Base-by-base conservation (phyloP, 2,888 invertebrate species). In the Scaptomyza tumidula region DNA sequence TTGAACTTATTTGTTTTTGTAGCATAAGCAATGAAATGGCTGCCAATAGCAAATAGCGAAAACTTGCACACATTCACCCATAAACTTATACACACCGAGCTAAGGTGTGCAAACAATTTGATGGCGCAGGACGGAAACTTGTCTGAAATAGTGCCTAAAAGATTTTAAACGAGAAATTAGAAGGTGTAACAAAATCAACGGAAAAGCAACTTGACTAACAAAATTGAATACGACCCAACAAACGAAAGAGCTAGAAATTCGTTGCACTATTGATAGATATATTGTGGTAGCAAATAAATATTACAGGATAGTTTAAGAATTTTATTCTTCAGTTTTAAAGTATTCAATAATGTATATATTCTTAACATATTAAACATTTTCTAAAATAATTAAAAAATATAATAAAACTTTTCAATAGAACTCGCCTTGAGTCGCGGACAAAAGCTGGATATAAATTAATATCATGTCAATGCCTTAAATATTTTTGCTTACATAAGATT, bases 81-180 rank as follows among this genome's bases (percentile, higher is more conserved):
- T 6, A n/a, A 9, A 49, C 5, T 49, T 48, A 41, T 48, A 49
- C 29, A 35, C 50, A 55, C 52, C 37, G 56, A 37, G 58, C 55
- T 74, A 71, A 82, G 71, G 75, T 78, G 73, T 73, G 81, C 78
- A 86, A 82, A 87, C 79, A 72, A 66, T 84, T 80, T 75, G 57
- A 66, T 75, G 54, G 63, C 46, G 60, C 66, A 64, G 56, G 33
- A 66, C 45, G 61, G 65, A 59, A 79, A 59, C 54, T 66, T 55
- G 71, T 48, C 46, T 16, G 27, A 55, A 55, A 60, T 67, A 60
- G 65, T 19, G 33, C 52, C 35, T 41, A 39, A 41, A 78, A 49
- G 58, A 68, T 55, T 54, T 63, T 49, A 61, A 61, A 68, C 62
- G 43, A 43, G 61, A 68, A 73, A 83, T 69, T 69, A 64, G 60